Base-by-base conservation (phyloP, 2,113 vertebrate species). In the Cariama cristata region DNA sequence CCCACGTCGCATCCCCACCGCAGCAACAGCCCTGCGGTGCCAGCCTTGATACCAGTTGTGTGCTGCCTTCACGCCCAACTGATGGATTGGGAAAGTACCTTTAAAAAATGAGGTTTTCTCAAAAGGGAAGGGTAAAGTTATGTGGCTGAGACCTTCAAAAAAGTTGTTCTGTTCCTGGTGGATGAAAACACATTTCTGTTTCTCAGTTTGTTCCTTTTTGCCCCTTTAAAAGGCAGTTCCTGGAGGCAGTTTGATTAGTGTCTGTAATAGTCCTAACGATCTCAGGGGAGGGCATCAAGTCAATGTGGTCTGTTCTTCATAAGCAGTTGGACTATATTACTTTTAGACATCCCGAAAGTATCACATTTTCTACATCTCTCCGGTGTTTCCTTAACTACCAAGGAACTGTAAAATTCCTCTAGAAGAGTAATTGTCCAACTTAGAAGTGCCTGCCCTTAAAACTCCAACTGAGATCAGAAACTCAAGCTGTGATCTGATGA, bases 1-100 rank as follows among this genome's bases (percentile, higher is more conserved):
- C 62, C 53, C 66, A 45, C 3, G 0, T 4, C 2, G 5, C 33
- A 12, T 18, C 60, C 56, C 27, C 22, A 60, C 77, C 40, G 88
- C 56, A 64, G 44, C 0, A 0, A 30, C 5, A 69, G 55, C 45
- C 24, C 42, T 4, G 26, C 0, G 2, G 44, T 42, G 35, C 52
- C 73, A 73, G 53, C 27, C 45, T 55, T 8, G 23, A 33, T 4
- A 28, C 19, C 63, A 38, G 22, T 28, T 44, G 18, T 4, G 71
- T 9, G 20, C 63, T 64, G 42, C 62, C 49, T 28, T 42, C 50
- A 30, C 7, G 12, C 28, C 81, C n/a, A 52, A 47, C 26, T 2
- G 23, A 38, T 0, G 8, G 30, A 24, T 19, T 3, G 7, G 27
- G 24, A 71, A 73, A 73, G 42, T 1, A 73, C 14, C n/a, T 60